Conservation (phyloP, 2,888 invertebrate species). For the Hydrotaea cyrtoneurina region DNA sequence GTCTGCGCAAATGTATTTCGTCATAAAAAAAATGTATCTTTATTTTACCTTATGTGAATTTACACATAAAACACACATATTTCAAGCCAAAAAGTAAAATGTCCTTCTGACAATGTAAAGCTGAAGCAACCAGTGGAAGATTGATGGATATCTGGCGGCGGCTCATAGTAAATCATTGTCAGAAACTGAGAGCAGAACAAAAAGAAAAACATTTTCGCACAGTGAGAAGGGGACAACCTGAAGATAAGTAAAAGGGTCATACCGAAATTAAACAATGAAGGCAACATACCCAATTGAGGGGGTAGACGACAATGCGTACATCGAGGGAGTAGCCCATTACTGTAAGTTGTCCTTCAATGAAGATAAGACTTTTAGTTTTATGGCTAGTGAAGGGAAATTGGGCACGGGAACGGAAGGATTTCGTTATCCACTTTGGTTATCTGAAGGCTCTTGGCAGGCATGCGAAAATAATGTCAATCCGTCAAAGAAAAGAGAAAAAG, state of each 20-base stretch:
- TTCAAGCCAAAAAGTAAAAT: neutral
- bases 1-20: no score
- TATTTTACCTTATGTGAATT: neutral
- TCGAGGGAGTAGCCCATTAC: neutral
- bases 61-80: neutral
- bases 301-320: neutral
- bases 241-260: neutral
- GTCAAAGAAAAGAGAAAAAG: neutral
- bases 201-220: neutral
- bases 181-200: neutral
- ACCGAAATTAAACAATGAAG: neutral
- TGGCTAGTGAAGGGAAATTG: neutral
- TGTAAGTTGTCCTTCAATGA: neutral
- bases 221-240: no score
- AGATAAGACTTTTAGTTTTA: neutral
- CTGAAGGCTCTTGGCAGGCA: neutral
- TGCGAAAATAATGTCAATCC: neutral
- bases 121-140: neutral
- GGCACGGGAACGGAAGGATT: neutral
- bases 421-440: neutral
- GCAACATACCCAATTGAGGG: neutral
- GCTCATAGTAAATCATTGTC: neutral
- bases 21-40: no score
- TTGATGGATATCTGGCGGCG: neutral
- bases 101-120: neutral